A percentile compares a stretch with the other conserved stretches of the same genome.
Evolutionary conservation across 2,888 invertebrate genomes (phyloP).

Genomic region (Stegana nigrithorax): DNA sequence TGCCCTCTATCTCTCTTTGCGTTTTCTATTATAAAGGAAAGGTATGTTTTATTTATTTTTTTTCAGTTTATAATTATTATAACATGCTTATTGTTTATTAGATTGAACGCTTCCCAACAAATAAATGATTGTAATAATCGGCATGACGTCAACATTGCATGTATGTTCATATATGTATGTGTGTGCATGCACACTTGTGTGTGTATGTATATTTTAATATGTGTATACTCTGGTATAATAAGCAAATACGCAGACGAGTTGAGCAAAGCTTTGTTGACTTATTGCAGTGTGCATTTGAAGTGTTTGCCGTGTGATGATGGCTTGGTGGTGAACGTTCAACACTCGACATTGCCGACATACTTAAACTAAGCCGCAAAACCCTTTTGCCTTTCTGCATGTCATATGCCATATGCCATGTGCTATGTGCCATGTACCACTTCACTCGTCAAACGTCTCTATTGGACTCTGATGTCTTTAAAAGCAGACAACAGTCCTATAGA

Average conservation of each 20-base stretch:
- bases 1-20: too few relatives aligned
- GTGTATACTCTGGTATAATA: background rate
- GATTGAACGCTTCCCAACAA: background rate
- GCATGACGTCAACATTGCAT: background rate
- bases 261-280: background rate
- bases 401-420: too few relatives aligned
- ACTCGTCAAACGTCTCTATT: too few relatives aligned
- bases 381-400: too few relatives aligned
- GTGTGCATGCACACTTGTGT: background rate
- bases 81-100: too few relatives aligned
- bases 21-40: too few relatives aligned
- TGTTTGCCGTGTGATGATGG: constrained; percentile 5
- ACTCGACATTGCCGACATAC: too few relatives aligned
- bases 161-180: background rate
- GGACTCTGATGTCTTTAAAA: background rate
- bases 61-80: too few relatives aligned
- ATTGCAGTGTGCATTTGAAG: background rate
- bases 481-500: too few relatives aligned
- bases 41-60: too few relatives aligned
- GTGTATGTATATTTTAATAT: background rate
- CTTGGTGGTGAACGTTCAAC: too few relatives aligned
- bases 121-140: background rate
- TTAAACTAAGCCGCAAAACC: background rate
- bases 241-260: background rate
- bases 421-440: too few relatives aligned